Evolutionary conservation across 2,888 invertebrate species (phyloP).

Genomic region (Phyto melanocephala): DNA sequence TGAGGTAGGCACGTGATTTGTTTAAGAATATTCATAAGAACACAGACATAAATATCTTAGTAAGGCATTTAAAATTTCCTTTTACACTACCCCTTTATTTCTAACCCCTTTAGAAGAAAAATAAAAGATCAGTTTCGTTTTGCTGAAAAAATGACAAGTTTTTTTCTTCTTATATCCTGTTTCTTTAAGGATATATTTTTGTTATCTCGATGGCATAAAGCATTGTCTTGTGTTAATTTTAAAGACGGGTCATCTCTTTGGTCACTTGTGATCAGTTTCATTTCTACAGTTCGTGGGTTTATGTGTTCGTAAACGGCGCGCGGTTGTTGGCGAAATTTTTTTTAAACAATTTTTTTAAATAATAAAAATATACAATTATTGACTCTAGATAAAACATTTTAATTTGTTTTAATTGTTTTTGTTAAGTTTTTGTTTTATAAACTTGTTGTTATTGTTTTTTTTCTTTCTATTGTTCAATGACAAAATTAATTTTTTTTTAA

Average conservation of each 20-base stretch:
- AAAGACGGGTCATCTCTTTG: conserved; percentile 49
- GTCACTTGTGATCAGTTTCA: conserved; percentile 62
- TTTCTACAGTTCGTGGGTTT: conserved; percentile 54
- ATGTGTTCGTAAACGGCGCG: conserved; percentile 50
- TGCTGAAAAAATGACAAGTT: conserved; percentile 8
- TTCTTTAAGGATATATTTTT: conserved; percentile 13
- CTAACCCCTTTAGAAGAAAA: conserved; percentile 26
- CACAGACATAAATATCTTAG: neutral
- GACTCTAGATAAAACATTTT: neutral
- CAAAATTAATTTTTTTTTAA: neutral
- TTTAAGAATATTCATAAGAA: neutral
- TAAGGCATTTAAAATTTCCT: neutral
- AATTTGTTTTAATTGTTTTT: conserved; percentile 55
- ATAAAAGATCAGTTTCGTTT: neutral
- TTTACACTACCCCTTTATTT: conserved; percentile 17
- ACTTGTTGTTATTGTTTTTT: conserved; percentile 21
- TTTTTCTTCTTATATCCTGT: conserved; percentile 11
- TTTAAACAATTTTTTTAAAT: neutral
- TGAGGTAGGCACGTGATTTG: conserved; percentile 57
- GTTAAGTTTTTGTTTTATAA: conserved; percentile 61
- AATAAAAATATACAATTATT: conserved; percentile 5
- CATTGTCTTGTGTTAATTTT: conserved; percentile 9
- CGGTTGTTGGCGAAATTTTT: neutral
- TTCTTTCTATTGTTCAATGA: neutral
- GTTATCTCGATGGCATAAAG: no score